Conservation (phyloP, 92 coral and sea anemone genomes). For the Porites lobata region DNA sequence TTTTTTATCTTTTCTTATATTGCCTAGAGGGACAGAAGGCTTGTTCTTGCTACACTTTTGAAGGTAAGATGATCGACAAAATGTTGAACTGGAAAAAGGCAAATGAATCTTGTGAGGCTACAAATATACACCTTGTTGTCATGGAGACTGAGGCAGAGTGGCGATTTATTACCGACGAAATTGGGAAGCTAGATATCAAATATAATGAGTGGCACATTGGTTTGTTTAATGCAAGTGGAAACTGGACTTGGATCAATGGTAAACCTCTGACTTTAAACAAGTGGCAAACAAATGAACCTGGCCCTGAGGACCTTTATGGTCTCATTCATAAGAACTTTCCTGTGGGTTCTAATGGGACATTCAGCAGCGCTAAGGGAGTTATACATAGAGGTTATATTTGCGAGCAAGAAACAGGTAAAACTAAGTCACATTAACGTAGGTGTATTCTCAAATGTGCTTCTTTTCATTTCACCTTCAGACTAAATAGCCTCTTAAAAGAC, state of each 20-base stretch:
- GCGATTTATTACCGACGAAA: slow-evolving; percentile 25
- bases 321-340: slow-evolving; percentile 4
- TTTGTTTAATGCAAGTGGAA: neutral
- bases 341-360: neutral
- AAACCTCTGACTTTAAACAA: neutral
- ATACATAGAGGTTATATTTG: slow-evolving; percentile 18
- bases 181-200: neutral
- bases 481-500: too few species aligned
- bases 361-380: neutral
- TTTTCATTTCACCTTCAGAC: neutral
- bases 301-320: neutral
- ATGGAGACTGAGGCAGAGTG: slow-evolving; percentile 57
- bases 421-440: neutral
- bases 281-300: neutral
- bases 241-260: slow-evolving; percentile 5
- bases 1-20: too few species aligned
- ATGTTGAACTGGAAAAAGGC: neutral
- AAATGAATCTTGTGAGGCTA: neutral
- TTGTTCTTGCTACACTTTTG: slow-evolving; percentile 65
- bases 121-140: slow-evolving; percentile 34
- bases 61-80: neutral
- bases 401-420: slow-evolving; percentile 34
- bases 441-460: neutral
- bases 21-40: neutral
- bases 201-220: slow-evolving; percentile 45